Evolutionary conservation across 2,797 vertebrate species (phyloP).

Genomic region (Pipistrellus kuhlii): DNA sequence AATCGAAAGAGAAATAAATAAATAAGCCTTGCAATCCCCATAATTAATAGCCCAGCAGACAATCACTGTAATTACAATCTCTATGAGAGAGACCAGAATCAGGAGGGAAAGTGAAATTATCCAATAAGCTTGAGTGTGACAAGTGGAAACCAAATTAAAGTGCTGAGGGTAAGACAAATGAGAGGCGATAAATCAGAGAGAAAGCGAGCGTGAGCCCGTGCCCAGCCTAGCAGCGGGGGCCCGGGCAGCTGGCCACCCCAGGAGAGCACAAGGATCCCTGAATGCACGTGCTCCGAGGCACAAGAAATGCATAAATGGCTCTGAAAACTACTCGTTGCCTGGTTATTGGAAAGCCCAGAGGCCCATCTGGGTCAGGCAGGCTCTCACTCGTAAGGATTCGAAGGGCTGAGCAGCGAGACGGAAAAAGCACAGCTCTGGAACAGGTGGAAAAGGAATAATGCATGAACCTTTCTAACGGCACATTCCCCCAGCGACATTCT

Average conservation of each 20-base stretch:
- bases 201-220: neutral
- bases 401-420: slow-evolving; percentile 71
- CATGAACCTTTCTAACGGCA: slow-evolving; percentile 74
- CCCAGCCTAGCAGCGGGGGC: slow-evolving; percentile 32
- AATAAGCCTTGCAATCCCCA: slow-evolving; percentile 64
- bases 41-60: slow-evolving; percentile 81
- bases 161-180: slow-evolving; percentile 25
- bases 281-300: slow-evolving; percentile 47
- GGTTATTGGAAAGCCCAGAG: slow-evolving; percentile 68
- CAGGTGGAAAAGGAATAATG: slow-evolving; percentile 74
- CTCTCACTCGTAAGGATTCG: slow-evolving; percentile 71
- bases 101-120: slow-evolving; percentile 72
- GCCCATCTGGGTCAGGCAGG: slow-evolving; percentile 70
- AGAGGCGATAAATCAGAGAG: neutral
- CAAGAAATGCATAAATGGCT: slow-evolving; percentile 63
- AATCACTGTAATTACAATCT: slow-evolving; percentile 77
- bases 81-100: slow-evolving; percentile 44
- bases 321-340: slow-evolving; percentile 59
- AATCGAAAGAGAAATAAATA: slow-evolving; percentile 48
- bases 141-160: slow-evolving; percentile 69
- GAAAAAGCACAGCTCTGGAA: slow-evolving; percentile 64
- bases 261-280: slow-evolving; percentile 55
- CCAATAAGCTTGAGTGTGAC: slow-evolving; percentile 62
- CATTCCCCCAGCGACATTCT: slow-evolving; percentile 70
- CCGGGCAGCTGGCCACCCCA: neutral